Percentiles rank a stretch among this genome's conserved stretches.
These are phyloP conservation scores for Microtus pennsylvanicus DNA, from an alignment of 2,113 vertebrate genomes.

Conservation along the genomic window DNA sequence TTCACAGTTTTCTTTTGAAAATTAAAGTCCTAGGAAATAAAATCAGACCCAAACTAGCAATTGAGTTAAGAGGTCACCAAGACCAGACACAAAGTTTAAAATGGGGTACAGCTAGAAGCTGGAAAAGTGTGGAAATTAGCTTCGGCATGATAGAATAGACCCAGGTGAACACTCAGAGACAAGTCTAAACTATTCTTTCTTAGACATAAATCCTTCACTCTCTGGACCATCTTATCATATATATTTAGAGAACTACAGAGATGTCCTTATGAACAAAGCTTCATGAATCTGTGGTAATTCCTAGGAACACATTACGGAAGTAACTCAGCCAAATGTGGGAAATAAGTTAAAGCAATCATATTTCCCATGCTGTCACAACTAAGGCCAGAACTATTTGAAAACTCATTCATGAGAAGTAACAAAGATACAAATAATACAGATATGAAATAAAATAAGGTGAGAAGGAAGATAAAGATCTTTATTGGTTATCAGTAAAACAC, in stretches of 20 bases:
- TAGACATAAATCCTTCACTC: neutral
- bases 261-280: neutral
- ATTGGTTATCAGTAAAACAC: neutral
- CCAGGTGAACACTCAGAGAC: neutral
- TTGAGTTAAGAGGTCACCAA: neutral
- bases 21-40: neutral
- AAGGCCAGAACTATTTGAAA: neutral
- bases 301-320: neutral
- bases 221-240: neutral
- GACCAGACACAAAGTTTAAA: neutral
- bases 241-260: neutral
- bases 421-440: neutral
- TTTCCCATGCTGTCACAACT: neutral
- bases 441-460: neutral
- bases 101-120: neutral
- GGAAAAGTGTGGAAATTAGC: neutral
- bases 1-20: neutral
- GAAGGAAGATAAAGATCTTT: slow-evolving; percentile 35
- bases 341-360: slow-evolving; percentile 12
- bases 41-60: neutral
- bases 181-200: neutral
- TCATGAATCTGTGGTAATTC: neutral
- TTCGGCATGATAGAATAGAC: neutral
- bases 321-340: neutral
- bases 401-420: neutral